Base-by-base conservation (phyloP, 1,140 invertebrate genomes). In the Panagrolaimus sp. region DNA sequence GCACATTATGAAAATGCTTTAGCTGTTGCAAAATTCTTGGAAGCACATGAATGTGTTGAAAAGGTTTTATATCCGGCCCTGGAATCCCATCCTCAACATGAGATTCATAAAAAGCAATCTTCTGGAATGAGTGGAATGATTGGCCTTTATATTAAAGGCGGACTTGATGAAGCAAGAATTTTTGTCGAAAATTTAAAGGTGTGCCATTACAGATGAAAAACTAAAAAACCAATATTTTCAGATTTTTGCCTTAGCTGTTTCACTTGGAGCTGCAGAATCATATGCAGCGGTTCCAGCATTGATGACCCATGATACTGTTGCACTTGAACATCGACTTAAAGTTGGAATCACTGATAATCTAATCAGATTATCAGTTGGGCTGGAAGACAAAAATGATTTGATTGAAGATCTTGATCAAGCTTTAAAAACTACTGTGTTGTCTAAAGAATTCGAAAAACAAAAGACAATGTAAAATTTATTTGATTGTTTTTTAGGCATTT, bases 91-190 rank as follows among this genome's bases (percentile, higher is more conserved):
- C 92, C 93, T 1, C 92, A 97, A 77, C 87, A 96, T 83, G 87
- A 91, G 71, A 78, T 97, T 5, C 89, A 89, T 1, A 87, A 90
- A 71, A 88, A 86, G 74, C 94, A 98, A 86, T 90, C 90, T 78
- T 88, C 87, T 62, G 95, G 95, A 0, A 90, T 90, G 83, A 93
- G 92, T 78, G 95, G 95, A 9, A 94, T 98, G 85, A 86, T 98
- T 67, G 89, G 90, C 0, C 92, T 96, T 80, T 94, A 90, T 77
- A 85, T 95, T 1, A 89, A 89, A 77, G 92, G 91, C 2, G 89
- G 87, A 15, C 73, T 89, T 15, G 84, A 89, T 64, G 88, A 93
- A 79, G 89, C 92, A 0, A 84, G 84, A 63, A 89, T 87, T 65
- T 95, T 98, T 78, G 84, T 95, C 12, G 28, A 58, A 15, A 9